Evolutionary conservation across 2,888 invertebrate genomes (phyloP), one percentile per base, ranked within the genome.

Genomic region (Micoletzkya japonica): DNA sequence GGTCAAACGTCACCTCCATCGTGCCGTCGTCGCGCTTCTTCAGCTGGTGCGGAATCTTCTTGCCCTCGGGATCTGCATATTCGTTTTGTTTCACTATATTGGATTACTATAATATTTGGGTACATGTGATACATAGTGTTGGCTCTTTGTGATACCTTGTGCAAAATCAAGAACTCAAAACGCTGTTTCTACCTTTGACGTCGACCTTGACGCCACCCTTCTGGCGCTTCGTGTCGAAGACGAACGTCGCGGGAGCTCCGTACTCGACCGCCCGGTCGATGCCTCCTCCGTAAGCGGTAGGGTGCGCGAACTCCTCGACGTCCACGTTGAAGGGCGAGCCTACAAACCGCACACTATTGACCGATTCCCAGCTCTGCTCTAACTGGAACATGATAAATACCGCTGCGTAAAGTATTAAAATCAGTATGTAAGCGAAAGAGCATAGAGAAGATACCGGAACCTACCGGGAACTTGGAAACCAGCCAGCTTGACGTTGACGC

Each of bases 171-270:
- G 61, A 75, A 74, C n/a, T 76, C 75, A 10, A 83, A 72, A 63
- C 79, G 81, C 24, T 74, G 70, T 52, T 74, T 73, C 78, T 76
- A 28, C 77, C 79, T 24, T 75, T 68, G 20, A 82, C 82, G 14
- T 77, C 77, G 49, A 84, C 75, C 64, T 85, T 85, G 14, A 86
- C 64, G 14, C 84, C 84, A 49, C 85, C 85, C 32, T 78, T 79
- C 26, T 64, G 66, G 64, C 81, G 75, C 78, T 87, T 88, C 17
- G 87, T 85, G 72, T 88, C 87, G 57, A 89, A 87, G 64, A 86
- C 85, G 76, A 89, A 87, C 54, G 85, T 81, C 49, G 89, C 86
- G 26, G 86, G 82, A 74, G 88, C 88, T 30, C 88, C 87, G 69
- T 87, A 86, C 28, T 76, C 72, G 14, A 89, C 86, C 6, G 87